Base-by-base conservation (phyloP, 35 echinoderm and acorn worm genomes). In the Ophiothrix spiculata region DNA sequence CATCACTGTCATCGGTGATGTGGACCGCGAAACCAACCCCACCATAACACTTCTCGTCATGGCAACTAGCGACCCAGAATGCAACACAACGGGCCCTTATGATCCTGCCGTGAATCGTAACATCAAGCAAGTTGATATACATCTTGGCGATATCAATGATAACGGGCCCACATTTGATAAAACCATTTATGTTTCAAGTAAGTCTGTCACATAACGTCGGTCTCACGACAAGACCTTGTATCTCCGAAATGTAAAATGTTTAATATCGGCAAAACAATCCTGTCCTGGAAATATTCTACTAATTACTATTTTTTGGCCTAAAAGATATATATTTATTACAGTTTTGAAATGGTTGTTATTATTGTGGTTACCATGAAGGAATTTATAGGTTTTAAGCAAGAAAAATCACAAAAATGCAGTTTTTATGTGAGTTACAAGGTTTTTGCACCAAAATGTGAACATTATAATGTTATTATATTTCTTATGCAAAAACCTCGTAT, bases 71-170 rank as follows among this genome's bases (percentile, higher is more conserved):
- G 84, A 97, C 39, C 49, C 40, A 33, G 83, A 23, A 33, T 97
- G 76, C 49, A 40, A 39, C 36, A 2, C 84, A 1, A 80, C 85
- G 8, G 83, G 56, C 8, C 79, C 84, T 0, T 89, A 81, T 56
- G 74, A 92, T 39, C 34, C 92, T 16, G 21, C 37, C 31, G 36
- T 42, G 28, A 82, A 97, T 73, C 60, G 19, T 17, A 89, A 90
- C 8, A 79, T 97, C 33, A 89, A 89, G 64, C 83, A 92, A 39
- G 86, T 97, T 21, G 17, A 56, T 32, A 87, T 97, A 21, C 86
- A 46, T 2, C 33, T 97, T 19, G 31, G 38, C 16, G 94, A 97
- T 84, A 80, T 97, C 56, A 92, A 97, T 69, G 94, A 97, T 37
- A 97, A 97, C 56, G 90, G 86, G 23, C 94, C 94, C 1, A 38